A percentile compares a stretch with the other conserved stretches of the same genome.
phyloP scores from a whole-genome alignment of 2,888 invertebrate species.

The Prosopocoilus inquinatus region DNA sequence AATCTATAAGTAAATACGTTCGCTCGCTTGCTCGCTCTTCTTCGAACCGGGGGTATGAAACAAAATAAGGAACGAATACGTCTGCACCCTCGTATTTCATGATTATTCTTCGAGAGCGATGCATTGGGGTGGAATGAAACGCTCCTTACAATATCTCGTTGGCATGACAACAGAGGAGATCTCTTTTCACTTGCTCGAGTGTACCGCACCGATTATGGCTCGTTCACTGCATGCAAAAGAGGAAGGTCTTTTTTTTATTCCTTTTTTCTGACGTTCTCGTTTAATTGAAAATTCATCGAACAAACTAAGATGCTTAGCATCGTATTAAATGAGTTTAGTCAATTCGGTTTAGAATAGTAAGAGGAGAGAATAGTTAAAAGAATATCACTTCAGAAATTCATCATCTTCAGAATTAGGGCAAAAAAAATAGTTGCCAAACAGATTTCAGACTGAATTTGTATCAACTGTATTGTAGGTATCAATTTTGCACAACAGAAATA shows the following conservation, averaged over 20 bases:
- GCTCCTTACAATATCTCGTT: constrained; percentile 39
- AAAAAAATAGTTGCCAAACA: too few species aligned
- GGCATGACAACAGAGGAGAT: constrained; percentile 42
- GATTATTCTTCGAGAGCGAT: constrained; percentile 40
- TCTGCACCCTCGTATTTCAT: constrained; percentile 38
- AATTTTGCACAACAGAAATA: too few species aligned
- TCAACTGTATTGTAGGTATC: too few species aligned
- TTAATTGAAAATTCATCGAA: too few species aligned
- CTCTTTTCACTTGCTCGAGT: constrained; percentile 34
- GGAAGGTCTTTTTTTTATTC: neutral
- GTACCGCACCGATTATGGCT: constrained; percentile 34
- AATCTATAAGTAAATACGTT: neutral
- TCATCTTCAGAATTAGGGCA: too few species aligned
- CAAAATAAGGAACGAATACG: constrained; percentile 24
- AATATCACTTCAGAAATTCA: neutral
- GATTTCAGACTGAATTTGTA: too few species aligned
- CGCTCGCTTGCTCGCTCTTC: neutral
- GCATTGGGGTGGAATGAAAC: constrained; percentile 36
- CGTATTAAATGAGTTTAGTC: too few species aligned
- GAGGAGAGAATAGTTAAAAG: neutral
- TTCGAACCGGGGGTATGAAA: constrained; percentile 5
- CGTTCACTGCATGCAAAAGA: constrained; percentile 22
- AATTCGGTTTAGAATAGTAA: neutral
- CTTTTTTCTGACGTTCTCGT: too few species aligned
- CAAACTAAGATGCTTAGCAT: too few species aligned